Percentiles rank a stretch among this genome's conserved stretches.
phyloP scores from a whole-genome alignment of 2,888 invertebrate species.

The Drosophila dives region DNA sequence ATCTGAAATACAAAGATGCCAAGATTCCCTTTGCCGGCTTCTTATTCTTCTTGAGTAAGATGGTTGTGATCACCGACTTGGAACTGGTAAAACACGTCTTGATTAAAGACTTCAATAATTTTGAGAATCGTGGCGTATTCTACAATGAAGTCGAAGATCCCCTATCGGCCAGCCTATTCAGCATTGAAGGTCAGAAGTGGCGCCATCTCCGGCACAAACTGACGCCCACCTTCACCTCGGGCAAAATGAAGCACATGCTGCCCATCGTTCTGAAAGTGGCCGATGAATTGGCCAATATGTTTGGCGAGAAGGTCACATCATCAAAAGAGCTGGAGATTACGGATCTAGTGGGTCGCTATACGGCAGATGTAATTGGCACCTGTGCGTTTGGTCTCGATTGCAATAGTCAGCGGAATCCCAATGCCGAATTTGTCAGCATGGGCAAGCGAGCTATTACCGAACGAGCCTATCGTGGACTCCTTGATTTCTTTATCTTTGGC shows the following conservation, averaged over 20 bases:
- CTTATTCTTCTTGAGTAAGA: constrained; percentile 63
- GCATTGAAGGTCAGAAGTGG: constrained; percentile 83
- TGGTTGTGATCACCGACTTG: constrained; percentile 65
- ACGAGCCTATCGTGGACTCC: constrained; percentile 43
- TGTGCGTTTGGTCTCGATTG: constrained; percentile 86
- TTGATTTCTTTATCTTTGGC: constrained; percentile 54
- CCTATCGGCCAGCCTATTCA: constrained; percentile 81
- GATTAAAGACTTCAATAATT: constrained; percentile 80
- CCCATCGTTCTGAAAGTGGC: constrained; percentile 71
- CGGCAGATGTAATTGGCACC: constrained; percentile 86
- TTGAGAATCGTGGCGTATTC: constrained; percentile 77
- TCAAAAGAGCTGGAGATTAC: constrained; percentile 67
- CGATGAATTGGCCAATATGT: constrained; percentile 77
- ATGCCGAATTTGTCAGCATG: constrained; percentile 83
- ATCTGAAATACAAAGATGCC: constrained; percentile 47
- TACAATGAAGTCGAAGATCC: constrained; percentile 82
- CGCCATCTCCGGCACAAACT: constrained; percentile 80
- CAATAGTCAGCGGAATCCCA: constrained; percentile 83
- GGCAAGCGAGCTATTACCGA: constrained; percentile 66
- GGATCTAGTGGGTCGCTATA: constrained; percentile 85
- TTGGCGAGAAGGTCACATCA: constrained; percentile 44
- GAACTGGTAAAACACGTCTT: constrained; percentile 74
- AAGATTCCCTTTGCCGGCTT: constrained; percentile 74
- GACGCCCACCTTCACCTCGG: constrained; percentile 82
- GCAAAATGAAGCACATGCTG: constrained; percentile 82